phyloP scores from a whole-genome alignment of 2,888 invertebrate genomes.

The Apeira syringaria region DNA sequence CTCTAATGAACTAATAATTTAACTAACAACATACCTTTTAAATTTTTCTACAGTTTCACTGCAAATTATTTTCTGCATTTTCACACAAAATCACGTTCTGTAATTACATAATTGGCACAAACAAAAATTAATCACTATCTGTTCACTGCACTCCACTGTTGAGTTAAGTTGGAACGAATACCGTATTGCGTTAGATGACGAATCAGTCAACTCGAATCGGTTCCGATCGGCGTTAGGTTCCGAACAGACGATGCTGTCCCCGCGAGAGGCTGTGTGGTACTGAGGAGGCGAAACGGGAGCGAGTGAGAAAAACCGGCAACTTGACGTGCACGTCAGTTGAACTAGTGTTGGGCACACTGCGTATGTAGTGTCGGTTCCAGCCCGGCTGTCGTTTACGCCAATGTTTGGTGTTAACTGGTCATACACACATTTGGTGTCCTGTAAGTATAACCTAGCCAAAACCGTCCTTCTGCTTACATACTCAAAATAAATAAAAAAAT shows the following conservation, averaged over 20 bases:
- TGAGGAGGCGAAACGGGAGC: slow-evolving; percentile 59
- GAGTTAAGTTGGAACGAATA: slow-evolving; percentile 18
- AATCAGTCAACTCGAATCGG: slow-evolving; percentile 14
- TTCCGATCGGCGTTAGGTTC: slow-evolving; percentile 6
- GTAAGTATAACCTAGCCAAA: too few species aligned
- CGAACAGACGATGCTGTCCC: slow-evolving; percentile 47
- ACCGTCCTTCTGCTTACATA: too few species aligned
- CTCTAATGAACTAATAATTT: too few species aligned
- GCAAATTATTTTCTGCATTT: slow-evolving; percentile 13
- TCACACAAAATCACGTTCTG: slow-evolving; percentile 24
- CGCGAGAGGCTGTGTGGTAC: slow-evolving; percentile 73
- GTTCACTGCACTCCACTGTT: slow-evolving; percentile 72
- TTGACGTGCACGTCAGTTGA: slow-evolving; percentile 55
- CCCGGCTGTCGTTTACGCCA: too few species aligned
- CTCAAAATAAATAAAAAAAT: too few species aligned
- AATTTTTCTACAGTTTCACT: slow-evolving; percentile 8
- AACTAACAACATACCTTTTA: slow-evolving; percentile 27
- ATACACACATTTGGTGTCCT: too few species aligned
- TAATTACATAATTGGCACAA: slow-evolving; percentile 20
- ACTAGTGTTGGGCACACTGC: slow-evolving; percentile 50
- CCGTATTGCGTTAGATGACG: slow-evolving; percentile 14
- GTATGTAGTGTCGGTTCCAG: slow-evolving; percentile 34
- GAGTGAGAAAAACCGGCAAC: slow-evolving; percentile 57
- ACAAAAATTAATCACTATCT: slow-evolving; percentile 40
- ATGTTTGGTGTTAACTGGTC: too few species aligned